phyloP scores from a whole-genome alignment of 2,888 invertebrate species.

The Pseudococcus viburni region DNA sequence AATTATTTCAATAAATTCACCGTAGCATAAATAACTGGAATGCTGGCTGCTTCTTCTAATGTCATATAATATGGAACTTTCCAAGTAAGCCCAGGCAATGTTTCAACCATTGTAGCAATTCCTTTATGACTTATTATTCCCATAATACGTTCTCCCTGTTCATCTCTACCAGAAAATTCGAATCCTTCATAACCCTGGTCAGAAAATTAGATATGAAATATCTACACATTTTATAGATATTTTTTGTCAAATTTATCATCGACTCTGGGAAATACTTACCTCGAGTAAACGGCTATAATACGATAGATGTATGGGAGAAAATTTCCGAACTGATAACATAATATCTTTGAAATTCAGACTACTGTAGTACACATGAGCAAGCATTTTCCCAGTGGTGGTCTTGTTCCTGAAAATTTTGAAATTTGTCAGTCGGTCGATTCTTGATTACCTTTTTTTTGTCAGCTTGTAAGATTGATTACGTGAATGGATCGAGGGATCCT shows the following conservation, averaged over 20 bases:
- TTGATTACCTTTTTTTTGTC: no score
- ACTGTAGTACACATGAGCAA: conserved; percentile 31
- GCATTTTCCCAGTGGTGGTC: neutral
- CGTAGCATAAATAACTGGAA: conserved; percentile 78
- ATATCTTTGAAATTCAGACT: conserved; percentile 93
- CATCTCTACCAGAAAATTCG: conserved; percentile 74
- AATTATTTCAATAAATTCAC: conserved; percentile 68
- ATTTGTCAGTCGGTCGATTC: neutral
- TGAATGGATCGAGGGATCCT: neutral
- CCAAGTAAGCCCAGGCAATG: conserved; percentile 74
- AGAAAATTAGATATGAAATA: neutral
- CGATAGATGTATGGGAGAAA: conserved; percentile 86
- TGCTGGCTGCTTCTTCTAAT: conserved; percentile 78
- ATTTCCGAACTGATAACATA: conserved; percentile 93
- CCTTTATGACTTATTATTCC: conserved; percentile 72
- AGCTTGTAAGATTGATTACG: neutral
- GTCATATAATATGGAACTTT: conserved; percentile 76
- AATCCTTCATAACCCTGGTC: conserved; percentile 74
- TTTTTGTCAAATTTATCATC: no score
- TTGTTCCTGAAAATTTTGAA: neutral
- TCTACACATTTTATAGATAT: neutral
- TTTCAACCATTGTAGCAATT: conserved; percentile 74
- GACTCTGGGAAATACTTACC: neutral
- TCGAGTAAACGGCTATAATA: conserved; percentile 75
- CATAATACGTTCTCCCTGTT: conserved; percentile 72